Conservation (phyloP, 2,797 vertebrate species). For the Rhincodon typus region DNA sequence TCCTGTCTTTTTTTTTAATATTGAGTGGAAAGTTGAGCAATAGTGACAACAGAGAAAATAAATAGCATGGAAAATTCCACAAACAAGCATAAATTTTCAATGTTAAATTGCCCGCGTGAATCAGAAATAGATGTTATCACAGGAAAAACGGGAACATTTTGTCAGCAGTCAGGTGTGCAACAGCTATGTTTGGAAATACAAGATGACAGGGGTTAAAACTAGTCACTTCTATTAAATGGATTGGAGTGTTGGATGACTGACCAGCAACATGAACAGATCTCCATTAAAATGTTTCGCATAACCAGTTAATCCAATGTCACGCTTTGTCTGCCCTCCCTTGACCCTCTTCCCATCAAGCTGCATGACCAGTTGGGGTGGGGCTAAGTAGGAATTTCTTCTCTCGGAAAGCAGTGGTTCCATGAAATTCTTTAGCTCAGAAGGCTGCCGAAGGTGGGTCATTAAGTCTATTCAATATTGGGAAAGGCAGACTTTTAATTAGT, state of each 20-base stretch:
- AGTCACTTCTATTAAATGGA: not conserved
- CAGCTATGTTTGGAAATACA: constrained; percentile 4
- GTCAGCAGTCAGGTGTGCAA: not conserved
- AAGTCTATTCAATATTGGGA: no score
- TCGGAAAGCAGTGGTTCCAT: no score
- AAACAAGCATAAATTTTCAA: not conserved
- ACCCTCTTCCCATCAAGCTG: not conserved
- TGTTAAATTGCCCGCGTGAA: not conserved
- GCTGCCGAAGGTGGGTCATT: no score
- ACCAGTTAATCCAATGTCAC: not conserved
- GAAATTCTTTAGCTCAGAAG: no score
- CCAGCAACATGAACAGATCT: not conserved
- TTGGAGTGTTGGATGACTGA: not conserved
- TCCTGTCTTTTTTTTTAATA: not conserved
- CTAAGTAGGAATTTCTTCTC: no score
- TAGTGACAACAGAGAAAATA: not conserved
- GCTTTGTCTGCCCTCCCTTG: not conserved
- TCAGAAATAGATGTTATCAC: not conserved
- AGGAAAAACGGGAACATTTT: not conserved
- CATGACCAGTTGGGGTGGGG: not conserved
- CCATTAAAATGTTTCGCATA: not conserved
- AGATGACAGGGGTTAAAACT: not conserved
- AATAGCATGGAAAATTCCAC: not conserved
- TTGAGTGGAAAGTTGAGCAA: not conserved
- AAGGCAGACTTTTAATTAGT: no score